phyloP scores from a whole-genome alignment of 1,140 invertebrate species.

The Scaptomyza montana region DNA sequence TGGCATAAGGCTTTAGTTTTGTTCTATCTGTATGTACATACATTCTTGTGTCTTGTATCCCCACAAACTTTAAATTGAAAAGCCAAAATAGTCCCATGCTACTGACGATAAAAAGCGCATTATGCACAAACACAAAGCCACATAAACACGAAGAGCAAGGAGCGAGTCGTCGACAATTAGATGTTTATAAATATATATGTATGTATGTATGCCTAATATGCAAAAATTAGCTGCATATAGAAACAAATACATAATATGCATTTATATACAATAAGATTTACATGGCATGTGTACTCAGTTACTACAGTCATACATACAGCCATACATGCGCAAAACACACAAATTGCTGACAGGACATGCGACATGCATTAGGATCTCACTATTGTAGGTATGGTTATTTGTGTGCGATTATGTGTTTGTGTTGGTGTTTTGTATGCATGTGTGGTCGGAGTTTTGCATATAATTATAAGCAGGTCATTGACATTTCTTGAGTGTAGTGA shows the following conservation, averaged over 20 bases:
- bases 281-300: constrained; percentile 3
- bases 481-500: constrained; percentile 59
- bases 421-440: constrained; percentile 32
- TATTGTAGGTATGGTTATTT: constrained; percentile 40
- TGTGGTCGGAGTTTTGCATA: constrained; percentile 69
- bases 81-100: constrained; percentile 39
- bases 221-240: constrained; percentile 26
- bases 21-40: constrained; percentile 6
- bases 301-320: constrained; percentile 22
- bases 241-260: constrained; percentile 13
- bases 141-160: background rate
- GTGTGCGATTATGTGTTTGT: constrained; percentile 26
- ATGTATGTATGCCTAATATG: constrained; percentile 25
- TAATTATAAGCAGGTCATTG: constrained; percentile 82
- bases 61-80: constrained; percentile 37
- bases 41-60: background rate
- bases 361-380: constrained; percentile 60
- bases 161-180: constrained; percentile 34
- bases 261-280: constrained; percentile 7
- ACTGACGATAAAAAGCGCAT: constrained; percentile 47
- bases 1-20: no score
- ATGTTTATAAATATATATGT: constrained; percentile 22
- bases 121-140: constrained; percentile 42
- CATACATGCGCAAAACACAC: constrained; percentile 27
- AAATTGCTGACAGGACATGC: constrained; percentile 67